phyloP scores from a whole-genome alignment of 2,888 invertebrate genomes.

The Ditula angustiorana region DNA sequence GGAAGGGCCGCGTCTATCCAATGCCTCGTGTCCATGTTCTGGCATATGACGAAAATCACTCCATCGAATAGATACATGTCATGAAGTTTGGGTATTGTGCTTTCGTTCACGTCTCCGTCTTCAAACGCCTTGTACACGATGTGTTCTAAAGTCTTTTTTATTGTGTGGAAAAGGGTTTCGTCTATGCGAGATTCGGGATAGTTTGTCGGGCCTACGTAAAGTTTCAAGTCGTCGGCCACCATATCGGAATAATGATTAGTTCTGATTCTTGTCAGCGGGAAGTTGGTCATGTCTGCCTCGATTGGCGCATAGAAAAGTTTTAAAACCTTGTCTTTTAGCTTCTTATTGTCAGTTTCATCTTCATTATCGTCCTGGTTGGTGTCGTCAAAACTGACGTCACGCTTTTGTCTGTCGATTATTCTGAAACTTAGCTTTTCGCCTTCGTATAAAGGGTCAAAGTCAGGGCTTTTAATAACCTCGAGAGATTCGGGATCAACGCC shows the following conservation, averaged over 20 bases:
- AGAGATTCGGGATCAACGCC: constrained; percentile 76
- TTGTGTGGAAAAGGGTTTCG: constrained; percentile 62
- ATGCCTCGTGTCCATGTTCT: constrained; percentile 57
- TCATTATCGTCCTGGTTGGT: constrained; percentile 41
- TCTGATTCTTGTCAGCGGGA: constrained; percentile 65
- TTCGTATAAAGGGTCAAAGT: constrained; percentile 68
- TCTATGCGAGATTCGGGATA: constrained; percentile 75
- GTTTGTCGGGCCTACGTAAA: constrained; percentile 71
- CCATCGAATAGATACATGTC: constrained; percentile 78
- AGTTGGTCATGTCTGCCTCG: constrained; percentile 61
- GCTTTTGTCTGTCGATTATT: constrained; percentile 74
- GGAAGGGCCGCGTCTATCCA: constrained; percentile 65
- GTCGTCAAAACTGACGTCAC: constrained; percentile 66
- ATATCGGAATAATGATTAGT: constrained; percentile 72
- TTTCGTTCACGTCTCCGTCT: constrained; percentile 49
- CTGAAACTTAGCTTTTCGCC: constrained; percentile 65
- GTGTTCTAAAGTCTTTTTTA: constrained; percentile 65
- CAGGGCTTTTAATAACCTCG: constrained; percentile 67
- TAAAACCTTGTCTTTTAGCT: constrained; percentile 55
- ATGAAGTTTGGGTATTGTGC: constrained; percentile 64
- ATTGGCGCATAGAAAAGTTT: constrained; percentile 67
- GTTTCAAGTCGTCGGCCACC: constrained; percentile 72
- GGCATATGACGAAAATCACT: constrained; percentile 75
- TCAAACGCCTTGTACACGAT: constrained; percentile 57
- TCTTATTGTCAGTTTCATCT: constrained; percentile 49